Conservation (phyloP, 1,140 invertebrate species). For the Ceratina japonica region DNA sequence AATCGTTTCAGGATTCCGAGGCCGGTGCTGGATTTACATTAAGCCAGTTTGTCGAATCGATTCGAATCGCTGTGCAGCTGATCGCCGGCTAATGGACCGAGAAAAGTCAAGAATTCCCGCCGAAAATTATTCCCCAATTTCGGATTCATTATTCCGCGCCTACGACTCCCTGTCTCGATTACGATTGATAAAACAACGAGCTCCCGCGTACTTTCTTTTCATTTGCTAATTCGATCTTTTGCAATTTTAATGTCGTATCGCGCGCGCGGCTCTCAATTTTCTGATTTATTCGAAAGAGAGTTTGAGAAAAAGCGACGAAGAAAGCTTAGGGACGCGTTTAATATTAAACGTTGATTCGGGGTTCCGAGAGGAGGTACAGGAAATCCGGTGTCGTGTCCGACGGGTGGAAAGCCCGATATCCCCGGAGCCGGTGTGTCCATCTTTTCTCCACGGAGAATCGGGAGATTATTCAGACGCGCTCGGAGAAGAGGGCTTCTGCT, state of each 20-base stretch:
- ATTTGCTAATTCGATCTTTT: background rate
- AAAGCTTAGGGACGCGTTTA: no score
- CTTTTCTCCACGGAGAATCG: background rate
- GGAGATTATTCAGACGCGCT: slow-evolving; percentile 22
- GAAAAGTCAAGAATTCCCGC: slow-evolving; percentile 6
- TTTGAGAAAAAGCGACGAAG: no score
- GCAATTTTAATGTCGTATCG: no score
- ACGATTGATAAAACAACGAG: no score
- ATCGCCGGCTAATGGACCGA: slow-evolving; percentile 31
- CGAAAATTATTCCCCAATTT: background rate
- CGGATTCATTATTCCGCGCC: background rate
- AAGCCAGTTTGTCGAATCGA: slow-evolving; percentile 43
- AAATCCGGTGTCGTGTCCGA: background rate
- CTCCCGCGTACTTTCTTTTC: no score
- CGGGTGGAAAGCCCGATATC: background rate
- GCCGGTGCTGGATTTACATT: slow-evolving; percentile 38
- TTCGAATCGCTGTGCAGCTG: slow-evolving; percentile 18
- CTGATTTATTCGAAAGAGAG: no score
- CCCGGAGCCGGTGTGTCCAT: background rate
- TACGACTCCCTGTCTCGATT: no score
- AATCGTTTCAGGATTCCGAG: slow-evolving; percentile 33
- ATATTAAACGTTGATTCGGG: background rate
- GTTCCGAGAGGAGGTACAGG: background rate
- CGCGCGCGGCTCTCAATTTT: no score
- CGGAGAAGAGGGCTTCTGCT: background rate